Percentiles rank a stretch among this genome's conserved stretches.
Evolutionary conservation across 2,888 invertebrate species (phyloP).

Genomic region (Xanthorhoe designata): DNA sequence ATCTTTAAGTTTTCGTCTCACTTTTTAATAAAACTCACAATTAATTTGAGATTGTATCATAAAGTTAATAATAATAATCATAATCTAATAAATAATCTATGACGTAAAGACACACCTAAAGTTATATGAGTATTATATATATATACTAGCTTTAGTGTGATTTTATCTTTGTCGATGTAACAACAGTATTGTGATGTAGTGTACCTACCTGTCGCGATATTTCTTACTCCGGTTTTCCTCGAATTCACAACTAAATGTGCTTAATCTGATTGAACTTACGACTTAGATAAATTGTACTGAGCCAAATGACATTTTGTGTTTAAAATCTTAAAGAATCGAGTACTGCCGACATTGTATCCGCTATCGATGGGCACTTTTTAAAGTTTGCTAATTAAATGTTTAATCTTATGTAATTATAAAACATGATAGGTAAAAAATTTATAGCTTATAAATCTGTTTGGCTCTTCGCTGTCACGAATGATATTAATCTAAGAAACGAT

Average conservation of each 20-base stretch:
- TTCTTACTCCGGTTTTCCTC: constrained; percentile 77
- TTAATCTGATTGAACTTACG: constrained; percentile 83
- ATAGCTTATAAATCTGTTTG: too few relatives aligned
- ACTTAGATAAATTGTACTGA: constrained; percentile 73
- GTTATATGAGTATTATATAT: too few relatives aligned
- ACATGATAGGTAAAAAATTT: too few relatives aligned
- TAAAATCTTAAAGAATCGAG: constrained; percentile 37
- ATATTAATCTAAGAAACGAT: too few relatives aligned
- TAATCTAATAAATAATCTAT: too few relatives aligned
- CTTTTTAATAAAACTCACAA: too few relatives aligned
- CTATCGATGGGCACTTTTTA: constrained; percentile 45
- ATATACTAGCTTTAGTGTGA: not conserved
- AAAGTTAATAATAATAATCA: too few relatives aligned
- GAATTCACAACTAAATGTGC: constrained; percentile 82
- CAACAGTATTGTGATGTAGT: not conserved
- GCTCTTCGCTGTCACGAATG: too few relatives aligned
- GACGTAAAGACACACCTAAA: too few relatives aligned
- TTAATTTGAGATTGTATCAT: too few relatives aligned
- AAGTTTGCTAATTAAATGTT: constrained; percentile 33
- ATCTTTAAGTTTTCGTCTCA: too few relatives aligned
- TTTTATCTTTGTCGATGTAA: not conserved
- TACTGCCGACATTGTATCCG: constrained; percentile 33
- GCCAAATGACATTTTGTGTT: constrained; percentile 50
- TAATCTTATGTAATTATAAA: not conserved
- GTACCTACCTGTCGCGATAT: constrained; percentile 74